Percentiles rank a stretch among this genome's conserved stretches.
Evolutionary conservation across 2,113 vertebrate species (phyloP).

Genomic region (Trachemys scripta): DNA sequence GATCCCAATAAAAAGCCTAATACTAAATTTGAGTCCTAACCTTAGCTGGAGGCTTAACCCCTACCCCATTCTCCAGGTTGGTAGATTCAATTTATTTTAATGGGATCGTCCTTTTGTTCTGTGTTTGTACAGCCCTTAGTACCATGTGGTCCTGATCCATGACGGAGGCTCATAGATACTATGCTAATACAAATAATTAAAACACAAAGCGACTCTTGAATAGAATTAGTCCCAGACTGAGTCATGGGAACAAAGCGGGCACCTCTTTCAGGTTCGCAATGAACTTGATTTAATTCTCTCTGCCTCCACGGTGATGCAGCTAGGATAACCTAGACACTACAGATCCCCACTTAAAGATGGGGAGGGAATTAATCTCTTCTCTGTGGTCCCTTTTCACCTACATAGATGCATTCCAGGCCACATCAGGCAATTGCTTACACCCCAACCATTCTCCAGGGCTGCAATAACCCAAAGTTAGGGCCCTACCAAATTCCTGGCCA

Average conservation of each 20-base stretch:
- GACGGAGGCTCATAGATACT: neutral
- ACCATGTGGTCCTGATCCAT: neutral
- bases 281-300: neutral
- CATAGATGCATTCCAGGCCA: slow-evolving; percentile 19
- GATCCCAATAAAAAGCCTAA: too few species aligned
- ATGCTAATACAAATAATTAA: neutral
- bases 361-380: neutral
- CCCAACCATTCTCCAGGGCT: neutral
- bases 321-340: neutral
- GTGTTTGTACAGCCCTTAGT: neutral
- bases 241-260: neutral
- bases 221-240: neutral
- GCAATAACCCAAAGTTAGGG: neutral
- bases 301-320: neutral
- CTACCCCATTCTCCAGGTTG: too few species aligned
- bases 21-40: too few species aligned
- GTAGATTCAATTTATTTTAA: neutral
- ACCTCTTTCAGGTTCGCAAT: neutral
- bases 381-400: slow-evolving; percentile 34
- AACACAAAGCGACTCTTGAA: neutral
- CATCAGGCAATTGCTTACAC: neutral
- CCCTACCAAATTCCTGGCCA: too few species aligned
- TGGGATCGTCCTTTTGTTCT: neutral
- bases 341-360: too few species aligned
- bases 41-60: too few species aligned